These are phyloP conservation scores for Asteroscopus sphinx DNA, from an alignment of 2,888 invertebrate species.

Conservation along the genomic window DNA sequence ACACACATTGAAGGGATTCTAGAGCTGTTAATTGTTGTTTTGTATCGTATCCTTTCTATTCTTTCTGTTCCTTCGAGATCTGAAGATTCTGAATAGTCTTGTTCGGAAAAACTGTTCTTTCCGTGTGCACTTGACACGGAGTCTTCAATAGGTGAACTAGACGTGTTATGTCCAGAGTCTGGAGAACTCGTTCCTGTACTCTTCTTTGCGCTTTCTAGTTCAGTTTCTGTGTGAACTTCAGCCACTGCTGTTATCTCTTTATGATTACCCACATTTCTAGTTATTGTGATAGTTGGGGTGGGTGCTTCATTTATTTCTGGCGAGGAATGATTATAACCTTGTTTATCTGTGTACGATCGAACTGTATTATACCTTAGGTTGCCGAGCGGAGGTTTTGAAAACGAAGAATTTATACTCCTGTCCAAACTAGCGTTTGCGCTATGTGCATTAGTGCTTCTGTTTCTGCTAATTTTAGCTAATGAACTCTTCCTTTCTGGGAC, in stretches of 20 bases:
- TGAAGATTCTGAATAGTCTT: slow-evolving; percentile 96
- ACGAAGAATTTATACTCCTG: slow-evolving; percentile 81
- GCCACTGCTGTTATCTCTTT: slow-evolving; percentile 91
- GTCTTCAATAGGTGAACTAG: slow-evolving; percentile 94
- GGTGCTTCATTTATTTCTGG: slow-evolving; percentile 78
- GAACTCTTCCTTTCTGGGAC: slow-evolving; percentile 96
- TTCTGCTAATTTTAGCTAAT: slow-evolving; percentile 90
- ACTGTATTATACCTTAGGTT: slow-evolving; percentile 80
- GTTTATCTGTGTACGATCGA: slow-evolving; percentile 77
- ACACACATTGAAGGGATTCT: slow-evolving; percentile 98
- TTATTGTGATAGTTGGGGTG: slow-evolving; percentile 80
- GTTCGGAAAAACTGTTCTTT: slow-evolving; percentile 92
- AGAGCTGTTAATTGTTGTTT: slow-evolving; percentile 96
- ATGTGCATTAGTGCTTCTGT: slow-evolving; percentile 84
- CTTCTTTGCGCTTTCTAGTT: slow-evolving; percentile 85
- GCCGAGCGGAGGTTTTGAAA: slow-evolving; percentile 80
- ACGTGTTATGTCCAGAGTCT: slow-evolving; percentile 95
- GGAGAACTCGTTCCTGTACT: slow-evolving; percentile 93
- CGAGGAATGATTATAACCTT: slow-evolving; percentile 76
- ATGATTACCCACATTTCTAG: slow-evolving; percentile 79
- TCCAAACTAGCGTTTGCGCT: slow-evolving; percentile 90
- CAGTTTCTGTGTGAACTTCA: slow-evolving; percentile 87
- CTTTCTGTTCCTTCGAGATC: slow-evolving; percentile 96
- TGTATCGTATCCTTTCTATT: slow-evolving; percentile 95
- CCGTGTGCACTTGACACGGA: slow-evolving; percentile 93